Evolutionary conservation across 2,888 invertebrate species (phyloP), one percentile per base, ranked within the genome.

Genomic region (Rhagonycha lutea): DNA sequence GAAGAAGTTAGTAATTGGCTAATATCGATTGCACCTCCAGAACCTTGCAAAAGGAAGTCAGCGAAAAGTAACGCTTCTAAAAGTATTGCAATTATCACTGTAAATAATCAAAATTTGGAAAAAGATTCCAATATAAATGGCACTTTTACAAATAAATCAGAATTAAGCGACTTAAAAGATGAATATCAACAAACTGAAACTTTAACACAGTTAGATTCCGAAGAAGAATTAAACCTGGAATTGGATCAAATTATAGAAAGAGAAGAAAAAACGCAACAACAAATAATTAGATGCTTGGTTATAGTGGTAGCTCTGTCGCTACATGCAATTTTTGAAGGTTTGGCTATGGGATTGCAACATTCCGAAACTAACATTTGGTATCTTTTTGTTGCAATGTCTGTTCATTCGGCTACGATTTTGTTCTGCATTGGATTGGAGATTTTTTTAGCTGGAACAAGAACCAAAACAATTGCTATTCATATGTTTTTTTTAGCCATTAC

Each of bases 331-430:
- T 88, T 96, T 79, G 96, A 96, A 85, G 96, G 96, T 1, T 85
- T 96, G 70, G 95, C 95, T 0, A 94, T 96, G 82, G 96, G 96
- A 0, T 88, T 96, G 32, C 95, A 95, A 85, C 89, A 90, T 73
- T 89, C 90, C 9, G 84, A 92, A n/a, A 86, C 91, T 1, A 91
- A 92, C 89, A 94, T 90, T 68, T 90, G 90, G 90, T 89, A 87
- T 78, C 83, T 91, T 61, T 88, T 92, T 7, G 92, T 89, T 12
- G 95, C 93, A 7, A 93, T 96, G 2, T 91, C 94, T 0, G 92
- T 94, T 3, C 95, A 96, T 88, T 96, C 96, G 87, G 91, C 92
- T 80, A 94, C 95, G n/a, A 94, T 96, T 72, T 93, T 93, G 0
- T 95, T 95, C 87, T 95, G 95, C 81, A 89, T 96, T 67, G 95